These are phyloP conservation scores for Sorex fumeus DNA, from an alignment of 2,113 vertebrate genomes.

Conservation along the genomic window DNA sequence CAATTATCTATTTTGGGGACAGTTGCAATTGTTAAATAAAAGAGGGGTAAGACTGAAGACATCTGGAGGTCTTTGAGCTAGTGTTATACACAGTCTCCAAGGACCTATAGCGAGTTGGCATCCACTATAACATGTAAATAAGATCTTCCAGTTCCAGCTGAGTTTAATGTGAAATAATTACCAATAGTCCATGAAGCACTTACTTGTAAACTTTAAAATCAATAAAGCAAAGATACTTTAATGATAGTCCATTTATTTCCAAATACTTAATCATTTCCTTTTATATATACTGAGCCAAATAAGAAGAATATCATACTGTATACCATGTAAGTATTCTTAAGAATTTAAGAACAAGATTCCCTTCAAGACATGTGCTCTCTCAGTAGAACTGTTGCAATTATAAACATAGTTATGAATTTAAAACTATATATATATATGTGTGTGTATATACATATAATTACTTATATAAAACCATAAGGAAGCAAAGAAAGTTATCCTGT, in stretches of 20 bases:
- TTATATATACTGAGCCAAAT: neutral
- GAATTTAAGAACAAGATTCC: neutral
- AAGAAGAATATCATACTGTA: neutral
- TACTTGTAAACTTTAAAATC: neutral
- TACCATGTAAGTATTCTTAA: neutral
- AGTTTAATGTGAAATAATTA: conserved; percentile 9
- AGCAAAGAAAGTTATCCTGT: neutral
- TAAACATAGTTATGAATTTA: neutral
- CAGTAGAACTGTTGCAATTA: neutral
- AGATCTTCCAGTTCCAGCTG: neutral
- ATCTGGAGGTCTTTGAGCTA: too few species aligned
- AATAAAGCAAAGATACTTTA: neutral
- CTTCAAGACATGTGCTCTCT: neutral
- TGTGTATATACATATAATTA: neutral
- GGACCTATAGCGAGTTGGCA: too few species aligned
- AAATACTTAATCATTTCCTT: neutral
- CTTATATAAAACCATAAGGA: neutral
- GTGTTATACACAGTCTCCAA: too few species aligned
- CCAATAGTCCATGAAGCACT: neutral
- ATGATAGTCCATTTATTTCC: neutral
- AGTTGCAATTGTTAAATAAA: too few species aligned
- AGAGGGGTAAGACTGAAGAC: too few species aligned
- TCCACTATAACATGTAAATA: too few species aligned
- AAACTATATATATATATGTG: neutral
- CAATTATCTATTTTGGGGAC: too few species aligned